A percentile compares a stretch with the other conserved stretches of the same genome.
phyloP scores from a whole-genome alignment of 1,140 invertebrate species.

The Leptinotarsa lineolata region DNA sequence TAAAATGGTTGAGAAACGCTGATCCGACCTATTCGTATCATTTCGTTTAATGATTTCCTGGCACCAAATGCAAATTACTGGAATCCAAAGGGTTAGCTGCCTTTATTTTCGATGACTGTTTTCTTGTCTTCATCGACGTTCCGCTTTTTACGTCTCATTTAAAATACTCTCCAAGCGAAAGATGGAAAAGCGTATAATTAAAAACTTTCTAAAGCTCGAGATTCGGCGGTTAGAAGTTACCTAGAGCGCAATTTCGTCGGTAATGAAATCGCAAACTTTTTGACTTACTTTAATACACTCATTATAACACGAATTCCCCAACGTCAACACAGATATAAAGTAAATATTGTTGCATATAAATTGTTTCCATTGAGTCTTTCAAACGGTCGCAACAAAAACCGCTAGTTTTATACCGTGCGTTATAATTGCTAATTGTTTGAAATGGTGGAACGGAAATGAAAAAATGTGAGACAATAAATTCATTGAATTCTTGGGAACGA shows the following conservation, averaged over 20 bases:
- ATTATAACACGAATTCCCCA: not conserved
- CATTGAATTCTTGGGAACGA: too few species aligned
- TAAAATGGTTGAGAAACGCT: too few species aligned
- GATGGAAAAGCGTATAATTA: constrained; percentile 8
- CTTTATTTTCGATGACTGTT: not conserved
- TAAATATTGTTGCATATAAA: constrained; percentile 7
- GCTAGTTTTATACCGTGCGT: not conserved
- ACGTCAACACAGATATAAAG: not conserved
- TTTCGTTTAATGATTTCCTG: too few species aligned
- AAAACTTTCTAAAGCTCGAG: constrained; percentile 1
- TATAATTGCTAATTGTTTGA: not conserved
- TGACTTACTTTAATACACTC: not conserved
- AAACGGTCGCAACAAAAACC: not conserved
- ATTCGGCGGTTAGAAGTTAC: not conserved
- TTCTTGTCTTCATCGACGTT: not conserved
- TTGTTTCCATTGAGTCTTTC: not conserved
- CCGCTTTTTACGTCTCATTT: not conserved
- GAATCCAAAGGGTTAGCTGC: too few species aligned
- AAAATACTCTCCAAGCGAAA: not conserved
- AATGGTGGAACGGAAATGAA: not conserved
- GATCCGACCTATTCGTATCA: too few species aligned
- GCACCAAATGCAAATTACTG: too few species aligned
- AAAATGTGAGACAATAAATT: too few species aligned
- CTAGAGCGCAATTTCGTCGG: not conserved
- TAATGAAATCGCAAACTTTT: constrained; percentile 5